Base-by-base conservation (phyloP, 1,140 invertebrate genomes). In the Brachionus rotundiformis region DNA sequence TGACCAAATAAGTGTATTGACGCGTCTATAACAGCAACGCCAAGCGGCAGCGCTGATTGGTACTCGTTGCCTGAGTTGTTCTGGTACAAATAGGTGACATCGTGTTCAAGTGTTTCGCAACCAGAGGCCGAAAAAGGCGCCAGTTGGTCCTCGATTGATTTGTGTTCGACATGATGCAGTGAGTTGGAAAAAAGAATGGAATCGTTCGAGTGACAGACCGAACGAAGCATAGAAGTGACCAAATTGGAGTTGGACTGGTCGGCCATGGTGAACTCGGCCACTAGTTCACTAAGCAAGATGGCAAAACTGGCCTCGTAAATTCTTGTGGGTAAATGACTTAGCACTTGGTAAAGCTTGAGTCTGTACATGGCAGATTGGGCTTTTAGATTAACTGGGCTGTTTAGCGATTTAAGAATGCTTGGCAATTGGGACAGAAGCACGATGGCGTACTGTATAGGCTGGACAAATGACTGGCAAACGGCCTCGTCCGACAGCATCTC, bases 261-360 rank as follows among this genome's bases (percentile, higher is more conserved):
- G 87, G 98, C 96, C 25, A 94, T 93, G 0, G 96, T 98, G 83
- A 99, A 94, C 88, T 99, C 97, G 1, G 95, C 94, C 2, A 98
- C 95, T n/a, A 99, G 89, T 90, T 98, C 90, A 81, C 89, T 83
- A 11, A 90, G 83, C 33, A 90, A 80, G 19, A 86, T 83, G 47
- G 86, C 87, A 81, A 88, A 89, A 54, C 31, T 63, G 29, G 19
- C 6, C 31, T 81, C 59, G 31, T 81, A 81, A 31, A 81, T 10
- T 19, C 76, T 31, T 2, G 16, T 91, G 11, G 94, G 93, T 31
- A 98, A 88, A 23, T 95, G 88, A 1, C 92, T 90, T 8, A 98
- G 90, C 6, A 94, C 94, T 89, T 96, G 94, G 88, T 96, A 98
- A 8, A 98, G 89, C 29, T 96, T 90, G 76, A 97, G 89, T 63